Percentiles rank a stretch among this genome's conserved stretches.
Conservation (phyloP, 1,140 invertebrate species). For the Drosophila burlai region DNA sequence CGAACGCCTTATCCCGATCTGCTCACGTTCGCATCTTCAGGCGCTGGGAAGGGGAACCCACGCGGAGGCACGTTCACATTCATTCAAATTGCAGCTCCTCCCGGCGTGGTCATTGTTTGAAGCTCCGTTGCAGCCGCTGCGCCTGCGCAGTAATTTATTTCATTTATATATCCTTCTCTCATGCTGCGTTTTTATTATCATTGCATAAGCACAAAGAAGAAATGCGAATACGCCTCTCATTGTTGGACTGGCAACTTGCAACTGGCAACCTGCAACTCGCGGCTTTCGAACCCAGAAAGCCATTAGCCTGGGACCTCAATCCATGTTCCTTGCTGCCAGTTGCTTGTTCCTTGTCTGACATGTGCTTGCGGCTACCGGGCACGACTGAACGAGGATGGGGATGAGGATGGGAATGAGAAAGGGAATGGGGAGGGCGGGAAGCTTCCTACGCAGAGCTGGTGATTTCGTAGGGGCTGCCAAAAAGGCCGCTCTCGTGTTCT, state of each 20-base stretch:
- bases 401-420: background rate
- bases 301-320: constrained; percentile 26
- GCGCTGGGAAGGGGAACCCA: constrained; percentile 22
- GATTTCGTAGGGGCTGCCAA: constrained; percentile 13
- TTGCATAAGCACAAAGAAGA: constrained; percentile 67
- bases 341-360: constrained; percentile 61
- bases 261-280: constrained; percentile 8
- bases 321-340: constrained; percentile 35
- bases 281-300: constrained; percentile 31
- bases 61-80: constrained; percentile 63
- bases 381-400: constrained; percentile 4
- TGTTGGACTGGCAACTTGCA: constrained; percentile 32
- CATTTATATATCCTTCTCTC: constrained; percentile 65
- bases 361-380: constrained; percentile 74
- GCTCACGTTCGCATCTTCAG: constrained; percentile 29
- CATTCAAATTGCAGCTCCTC: constrained; percentile 69
- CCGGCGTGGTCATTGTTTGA: constrained; percentile 63
- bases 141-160: constrained; percentile 80
- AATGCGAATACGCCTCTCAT: constrained; percentile 53
- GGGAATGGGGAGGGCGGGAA: background rate
- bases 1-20: constrained; percentile 31
- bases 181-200: constrained; percentile 74
- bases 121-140: constrained; percentile 37
- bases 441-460: constrained; percentile 26
- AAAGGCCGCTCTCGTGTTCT: constrained; percentile 12